A percentile compares a stretch with the other conserved stretches of the same genome.
Conservation (phyloP, 2,113 vertebrate species). For the Asarcornis scutulata region DNA sequence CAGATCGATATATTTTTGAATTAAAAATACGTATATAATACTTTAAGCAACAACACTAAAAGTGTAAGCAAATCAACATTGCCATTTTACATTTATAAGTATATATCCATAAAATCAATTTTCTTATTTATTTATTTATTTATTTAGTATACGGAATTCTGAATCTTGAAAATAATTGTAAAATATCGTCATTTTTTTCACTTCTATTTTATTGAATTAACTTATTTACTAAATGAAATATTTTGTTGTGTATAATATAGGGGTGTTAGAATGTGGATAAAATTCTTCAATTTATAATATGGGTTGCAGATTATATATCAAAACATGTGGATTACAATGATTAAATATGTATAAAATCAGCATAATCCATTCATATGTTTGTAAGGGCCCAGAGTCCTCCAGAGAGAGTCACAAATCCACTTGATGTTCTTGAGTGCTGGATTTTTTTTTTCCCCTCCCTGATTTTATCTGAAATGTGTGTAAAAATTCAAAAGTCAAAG, state of each 20-base stretch:
- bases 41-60: background rate
- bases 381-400: conserved; percentile 31
- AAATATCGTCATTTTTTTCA: background rate
- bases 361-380: conserved; percentile 53
- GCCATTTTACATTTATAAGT: background rate
- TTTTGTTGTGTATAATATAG: background rate
- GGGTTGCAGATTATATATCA: conserved; percentile 23
- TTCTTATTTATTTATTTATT: background rate
- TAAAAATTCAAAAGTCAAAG: conserved; percentile 63
- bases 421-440: conserved; percentile 55
- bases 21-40: background rate
- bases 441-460: conserved; percentile 24
- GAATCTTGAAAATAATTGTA: background rate
- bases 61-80: background rate
- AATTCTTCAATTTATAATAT: background rate
- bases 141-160: background rate
- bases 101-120: background rate
- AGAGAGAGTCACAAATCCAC: conserved; percentile 57
- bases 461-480: conserved; percentile 58
- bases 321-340: conserved; percentile 4
- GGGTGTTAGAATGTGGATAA: background rate
- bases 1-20: background rate
- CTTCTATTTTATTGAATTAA: background rate
- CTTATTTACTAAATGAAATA: background rate
- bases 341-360: conserved; percentile 72